These are phyloP conservation scores for Tetheella fluctuosa DNA, from an alignment of 2,888 invertebrate species.

Conservation along the genomic window DNA sequence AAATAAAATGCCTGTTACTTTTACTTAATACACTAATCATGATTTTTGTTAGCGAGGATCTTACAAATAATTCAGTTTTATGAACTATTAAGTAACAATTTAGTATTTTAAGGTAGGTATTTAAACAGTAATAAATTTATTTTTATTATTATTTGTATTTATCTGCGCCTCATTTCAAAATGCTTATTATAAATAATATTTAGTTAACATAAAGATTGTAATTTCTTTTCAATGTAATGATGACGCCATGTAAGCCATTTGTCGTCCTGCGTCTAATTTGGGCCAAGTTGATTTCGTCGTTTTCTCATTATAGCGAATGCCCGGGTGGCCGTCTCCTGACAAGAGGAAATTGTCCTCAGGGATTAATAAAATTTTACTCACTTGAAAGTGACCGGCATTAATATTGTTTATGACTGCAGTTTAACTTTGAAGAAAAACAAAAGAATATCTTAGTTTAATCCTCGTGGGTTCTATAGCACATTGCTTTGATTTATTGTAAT, in stretches of 20 bases:
- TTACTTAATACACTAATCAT: too few relatives aligned
- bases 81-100: too few relatives aligned
- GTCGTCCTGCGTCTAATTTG: slow-evolving; percentile 69
- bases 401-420: slow-evolving; percentile 71
- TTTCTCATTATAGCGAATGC: slow-evolving; percentile 75
- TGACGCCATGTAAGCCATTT: slow-evolving; percentile 60
- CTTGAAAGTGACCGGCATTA: slow-evolving; percentile 68
- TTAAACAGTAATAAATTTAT: too few relatives aligned
- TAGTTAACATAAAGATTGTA: too few relatives aligned
- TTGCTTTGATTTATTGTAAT: slow-evolving; percentile 9
- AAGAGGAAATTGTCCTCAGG: slow-evolving; percentile 78
- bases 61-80: too few relatives aligned
- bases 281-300: slow-evolving; percentile 74
- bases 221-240: too few relatives aligned
- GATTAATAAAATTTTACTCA: slow-evolving; percentile 78
- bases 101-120: too few relatives aligned
- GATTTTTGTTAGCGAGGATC: too few relatives aligned
- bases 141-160: too few relatives aligned
- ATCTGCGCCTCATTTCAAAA: too few relatives aligned
- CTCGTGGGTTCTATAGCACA: slow-evolving; percentile 3
- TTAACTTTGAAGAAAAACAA: slow-evolving; percentile 46
- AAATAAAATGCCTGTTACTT: too few relatives aligned
- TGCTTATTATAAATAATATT: too few relatives aligned
- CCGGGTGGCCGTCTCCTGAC: slow-evolving; percentile 78
- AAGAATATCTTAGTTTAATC: slow-evolving; percentile 31